Conservation (phyloP, 2,113 vertebrate genomes). For the Lanius ludovicianus region DNA sequence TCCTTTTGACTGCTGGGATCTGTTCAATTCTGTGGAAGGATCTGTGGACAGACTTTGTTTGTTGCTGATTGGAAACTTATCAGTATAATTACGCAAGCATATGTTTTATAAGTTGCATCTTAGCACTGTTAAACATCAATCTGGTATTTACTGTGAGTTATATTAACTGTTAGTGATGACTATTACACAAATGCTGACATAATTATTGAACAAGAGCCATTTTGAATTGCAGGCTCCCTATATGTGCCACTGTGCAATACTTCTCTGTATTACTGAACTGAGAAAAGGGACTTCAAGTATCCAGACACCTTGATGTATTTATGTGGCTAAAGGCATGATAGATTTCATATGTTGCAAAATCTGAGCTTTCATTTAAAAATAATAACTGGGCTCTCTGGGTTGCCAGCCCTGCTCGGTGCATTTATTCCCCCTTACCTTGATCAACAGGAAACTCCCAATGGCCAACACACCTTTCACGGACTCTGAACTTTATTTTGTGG, state of each 20-base stretch:
- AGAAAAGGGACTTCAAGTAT: not conserved
- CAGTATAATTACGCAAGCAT: not conserved
- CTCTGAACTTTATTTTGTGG: not conserved
- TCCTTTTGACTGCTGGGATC: not conserved
- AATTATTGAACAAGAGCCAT: not conserved
- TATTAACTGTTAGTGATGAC: slow-evolving; percentile 22
- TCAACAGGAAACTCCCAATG: not conserved
- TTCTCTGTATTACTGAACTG: not conserved
- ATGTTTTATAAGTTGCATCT: not conserved
- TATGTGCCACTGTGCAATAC: not conserved
- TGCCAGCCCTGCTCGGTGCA: not conserved
- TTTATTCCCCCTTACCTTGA: not conserved
- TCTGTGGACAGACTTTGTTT: not conserved
- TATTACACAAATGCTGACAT: slow-evolving; percentile 2
- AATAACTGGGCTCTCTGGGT: not conserved
- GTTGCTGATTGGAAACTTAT: not conserved
- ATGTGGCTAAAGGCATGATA: not conserved
- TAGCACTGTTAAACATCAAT: not conserved
- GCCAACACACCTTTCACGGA: not conserved
- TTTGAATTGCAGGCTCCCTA: not conserved
- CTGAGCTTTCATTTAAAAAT: not conserved
- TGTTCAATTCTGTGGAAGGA: not conserved
- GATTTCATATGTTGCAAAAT: not conserved
- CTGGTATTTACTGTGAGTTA: slow-evolving; percentile 2
- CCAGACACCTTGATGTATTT: not conserved